Percentiles rank a stretch among this genome's conserved stretches.
Evolutionary conservation across 2,113 vertebrate genomes (phyloP).

Genomic region (Marmota monax): DNA sequence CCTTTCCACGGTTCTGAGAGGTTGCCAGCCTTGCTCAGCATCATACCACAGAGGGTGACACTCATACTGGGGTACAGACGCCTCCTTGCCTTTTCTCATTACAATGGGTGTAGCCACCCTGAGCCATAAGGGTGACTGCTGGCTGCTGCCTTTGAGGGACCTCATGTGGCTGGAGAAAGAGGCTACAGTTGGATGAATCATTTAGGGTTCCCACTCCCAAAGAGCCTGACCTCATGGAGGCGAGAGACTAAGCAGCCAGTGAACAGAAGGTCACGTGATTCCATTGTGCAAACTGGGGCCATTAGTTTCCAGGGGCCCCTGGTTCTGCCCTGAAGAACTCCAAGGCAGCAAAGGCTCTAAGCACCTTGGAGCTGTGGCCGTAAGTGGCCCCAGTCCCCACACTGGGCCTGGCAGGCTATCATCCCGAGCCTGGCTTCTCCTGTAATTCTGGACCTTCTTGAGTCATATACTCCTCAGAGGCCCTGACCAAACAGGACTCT

Average conservation of each 20-base stretch:
- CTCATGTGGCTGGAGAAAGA: neutral
- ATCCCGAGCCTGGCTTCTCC: neutral
- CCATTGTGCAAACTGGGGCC: neutral
- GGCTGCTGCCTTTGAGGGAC: neutral
- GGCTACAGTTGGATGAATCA: neutral
- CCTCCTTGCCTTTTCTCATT: neutral
- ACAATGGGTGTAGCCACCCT: neutral
- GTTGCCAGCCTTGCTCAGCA: neutral
- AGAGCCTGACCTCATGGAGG: neutral
- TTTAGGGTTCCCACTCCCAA: neutral
- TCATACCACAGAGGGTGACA: neutral
- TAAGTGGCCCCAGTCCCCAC: too few relatives aligned
- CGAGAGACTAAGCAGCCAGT: neutral
- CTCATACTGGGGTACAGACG: too few relatives aligned
- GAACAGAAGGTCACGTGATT: rapidly evolving
- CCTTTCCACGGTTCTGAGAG: neutral
- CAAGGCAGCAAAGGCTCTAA: neutral
- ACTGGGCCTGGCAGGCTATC: neutral
- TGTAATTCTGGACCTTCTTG: neutral
- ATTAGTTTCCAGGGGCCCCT: too few relatives aligned
- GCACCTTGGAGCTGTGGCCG: neutral
- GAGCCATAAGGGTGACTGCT: neutral
- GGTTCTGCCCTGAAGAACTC: neutral
- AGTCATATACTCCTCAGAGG: neutral
- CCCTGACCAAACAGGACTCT: neutral